Percentiles rank a stretch among this genome's conserved stretches.
These are phyloP conservation scores for Eulemur coronatus DNA, from an alignment of 2,797 vertebrate genomes.

Conservation along the genomic window DNA sequence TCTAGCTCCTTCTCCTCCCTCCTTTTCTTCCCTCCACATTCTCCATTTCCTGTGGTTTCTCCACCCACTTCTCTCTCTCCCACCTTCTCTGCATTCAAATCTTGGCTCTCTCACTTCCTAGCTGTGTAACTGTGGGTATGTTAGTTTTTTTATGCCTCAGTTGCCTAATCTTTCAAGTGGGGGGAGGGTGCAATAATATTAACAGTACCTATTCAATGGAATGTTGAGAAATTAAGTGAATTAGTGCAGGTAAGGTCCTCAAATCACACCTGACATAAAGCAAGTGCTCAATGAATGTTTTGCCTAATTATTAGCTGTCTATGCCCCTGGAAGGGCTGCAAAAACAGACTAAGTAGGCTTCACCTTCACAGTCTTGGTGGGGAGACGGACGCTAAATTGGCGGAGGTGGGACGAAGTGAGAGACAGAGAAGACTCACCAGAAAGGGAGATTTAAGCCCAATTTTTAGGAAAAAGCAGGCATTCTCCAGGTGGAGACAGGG, in stretches of 20 bases:
- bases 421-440: background rate
- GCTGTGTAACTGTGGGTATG: background rate
- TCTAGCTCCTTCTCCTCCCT: background rate
- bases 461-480: background rate
- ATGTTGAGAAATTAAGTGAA: constrained; percentile 16
- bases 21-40: background rate
- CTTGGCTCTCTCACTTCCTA: background rate
- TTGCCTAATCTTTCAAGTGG: background rate
- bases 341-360: background rate
- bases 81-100: background rate
- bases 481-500: background rate
- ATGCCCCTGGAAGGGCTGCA: background rate
- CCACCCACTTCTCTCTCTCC: background rate
- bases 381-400: background rate
- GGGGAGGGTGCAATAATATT: background rate
- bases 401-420: background rate
- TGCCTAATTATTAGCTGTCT: background rate
- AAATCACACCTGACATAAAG: background rate
- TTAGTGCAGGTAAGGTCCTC: background rate
- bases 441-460: background rate
- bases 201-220: background rate
- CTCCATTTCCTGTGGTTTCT: background rate
- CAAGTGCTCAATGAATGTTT: background rate
- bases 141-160: background rate
- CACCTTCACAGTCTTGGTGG: background rate